Percentiles rank a stretch among this genome's conserved stretches.
Conservation (phyloP, 1,140 invertebrate genomes). For the Drosophila seguyi region DNA sequence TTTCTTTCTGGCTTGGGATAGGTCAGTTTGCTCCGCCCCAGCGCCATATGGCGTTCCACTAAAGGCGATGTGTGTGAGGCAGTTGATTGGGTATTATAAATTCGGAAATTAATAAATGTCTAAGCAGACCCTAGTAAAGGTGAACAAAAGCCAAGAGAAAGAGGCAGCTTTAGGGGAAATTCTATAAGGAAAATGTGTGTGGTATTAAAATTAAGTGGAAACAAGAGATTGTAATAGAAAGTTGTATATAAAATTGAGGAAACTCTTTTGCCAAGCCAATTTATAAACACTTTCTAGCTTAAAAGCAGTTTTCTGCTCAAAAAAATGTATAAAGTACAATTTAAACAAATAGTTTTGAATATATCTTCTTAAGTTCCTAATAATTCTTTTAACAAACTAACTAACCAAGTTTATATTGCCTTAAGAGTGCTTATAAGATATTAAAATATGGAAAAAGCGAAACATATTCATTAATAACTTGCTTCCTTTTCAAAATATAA, state of each 20-base stretch:
- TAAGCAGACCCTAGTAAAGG: slow-evolving; percentile 16
- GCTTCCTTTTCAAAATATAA: not conserved
- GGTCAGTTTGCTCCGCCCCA: slow-evolving; percentile 63
- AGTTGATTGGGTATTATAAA: slow-evolving; percentile 33
- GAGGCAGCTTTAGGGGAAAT: not conserved
- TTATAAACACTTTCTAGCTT: not conserved
- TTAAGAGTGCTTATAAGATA: not conserved
- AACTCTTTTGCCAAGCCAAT: not conserved
- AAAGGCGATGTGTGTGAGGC: not conserved
- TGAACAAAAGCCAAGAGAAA: slow-evolving; percentile 2
- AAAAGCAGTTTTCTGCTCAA: not conserved
- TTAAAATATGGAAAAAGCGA: no score
- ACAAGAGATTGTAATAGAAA: no score
- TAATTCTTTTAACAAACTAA: no score
- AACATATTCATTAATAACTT: not conserved
- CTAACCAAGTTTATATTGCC: no score
- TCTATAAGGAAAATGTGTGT: not conserved
- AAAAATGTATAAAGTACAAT: not conserved
- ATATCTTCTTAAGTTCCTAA: not conserved
- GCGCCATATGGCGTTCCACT: slow-evolving; percentile 53
- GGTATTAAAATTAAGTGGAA: not conserved
- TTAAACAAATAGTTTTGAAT: not conserved
- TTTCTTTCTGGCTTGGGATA: slow-evolving; percentile 44
- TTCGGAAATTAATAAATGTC: slow-evolving; percentile 42
- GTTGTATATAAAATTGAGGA: not conserved